Base-by-base conservation (phyloP, 2,797 vertebrate species). In the Chanos chanos region DNA sequence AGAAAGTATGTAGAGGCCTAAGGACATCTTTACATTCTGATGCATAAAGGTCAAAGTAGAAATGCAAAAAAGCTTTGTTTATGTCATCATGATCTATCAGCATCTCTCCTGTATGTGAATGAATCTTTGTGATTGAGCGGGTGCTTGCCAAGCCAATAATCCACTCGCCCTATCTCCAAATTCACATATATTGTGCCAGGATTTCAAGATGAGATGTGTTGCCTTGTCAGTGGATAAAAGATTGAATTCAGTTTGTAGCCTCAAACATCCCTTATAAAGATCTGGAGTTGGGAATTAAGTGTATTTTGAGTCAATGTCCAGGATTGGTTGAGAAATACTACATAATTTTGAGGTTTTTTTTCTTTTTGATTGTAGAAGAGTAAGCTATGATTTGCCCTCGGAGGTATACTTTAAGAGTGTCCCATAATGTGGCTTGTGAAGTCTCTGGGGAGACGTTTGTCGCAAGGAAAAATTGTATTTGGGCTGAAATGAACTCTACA, bases 311-410 rank as follows among this genome's bases (percentile, higher is more conserved):
- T 30, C 28, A 30, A 30, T 30, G 8, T 30, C 3, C 30, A 30
- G 28, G 7, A 30, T 30, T 4, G 4, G 27, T 28, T 28, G 22
- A 48, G 5, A n/a, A n/a, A n/a, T n/a, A n/a, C n/a, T n/a, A n/a
- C n/a, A n/a, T n/a, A n/a, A n/a, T n/a, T n/a, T n/a, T n/a, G n/a
- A n/a, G n/a, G n/a, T 41, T 34, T 39, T 36, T 61, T 28, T n/a
- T 33, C 62, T 44, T 62, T 8, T 44, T 45, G 16, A 18, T 28
- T 7, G 37, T 16, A 2, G 50, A 63, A 4, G 44, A 37, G 5
- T 52, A 56, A 49, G 56, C 41, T 33, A 50, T 49, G 48, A 64
- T 57, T 30, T 56, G 43, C 12, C 44, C 43, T 21, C n/a, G 44
- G 31, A 64, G 43, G 49, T 41, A 57, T 21, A 10, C 61, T 30